Base-by-base conservation (phyloP, 2,888 invertebrate species). In the Sepiola atlantica region DNA sequence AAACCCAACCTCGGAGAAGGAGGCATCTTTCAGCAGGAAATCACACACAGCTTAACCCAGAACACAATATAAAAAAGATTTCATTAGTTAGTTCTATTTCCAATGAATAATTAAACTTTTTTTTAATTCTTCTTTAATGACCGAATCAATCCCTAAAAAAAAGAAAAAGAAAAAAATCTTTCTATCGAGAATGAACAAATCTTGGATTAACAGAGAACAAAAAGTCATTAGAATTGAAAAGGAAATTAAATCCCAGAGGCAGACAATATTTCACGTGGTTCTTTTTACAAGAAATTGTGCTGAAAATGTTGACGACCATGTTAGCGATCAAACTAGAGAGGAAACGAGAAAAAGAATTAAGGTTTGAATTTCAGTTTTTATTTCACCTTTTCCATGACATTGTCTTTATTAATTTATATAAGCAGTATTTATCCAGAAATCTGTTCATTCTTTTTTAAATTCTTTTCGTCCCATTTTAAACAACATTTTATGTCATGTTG, bases 251-350 rank as follows among this genome's bases (percentile, higher is more conserved):
- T 6, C 28, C 0, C 77, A 16, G 14, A 77, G n/a, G 32, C n/a
- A 77, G n/a, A 77, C 77, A n/a, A 77, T 77, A 77, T 32, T 77
- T 77, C n/a, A 77, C 16, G 16, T 77, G n/a, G 77, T 77, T 16
- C n/a, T n/a, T 77, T 77, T 32, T 77, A 77, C 77, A 77, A 77
- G 77, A n/a, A 77, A n/a, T 18, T 77, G n/a, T 77, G 32, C 32
- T 77, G 16, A 92, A 35, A 35, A 92, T 92, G 92, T 92, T 92
- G 45, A 92, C 92, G 1, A 28, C 45, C 24, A 92, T 92, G 92
- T 92, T 92, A 92, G 92, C 92, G 4, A 54, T 54, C 24, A 92
- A 24, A 92, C 45, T 92, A 14, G 92, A 92, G 28, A 92, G 45
- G 92, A 45, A 92, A 54, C 35, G 21, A 92, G 45, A 92, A 54